phyloP scores from a whole-genome alignment of 2,888 invertebrate species.

The Branchellion lobata region DNA sequence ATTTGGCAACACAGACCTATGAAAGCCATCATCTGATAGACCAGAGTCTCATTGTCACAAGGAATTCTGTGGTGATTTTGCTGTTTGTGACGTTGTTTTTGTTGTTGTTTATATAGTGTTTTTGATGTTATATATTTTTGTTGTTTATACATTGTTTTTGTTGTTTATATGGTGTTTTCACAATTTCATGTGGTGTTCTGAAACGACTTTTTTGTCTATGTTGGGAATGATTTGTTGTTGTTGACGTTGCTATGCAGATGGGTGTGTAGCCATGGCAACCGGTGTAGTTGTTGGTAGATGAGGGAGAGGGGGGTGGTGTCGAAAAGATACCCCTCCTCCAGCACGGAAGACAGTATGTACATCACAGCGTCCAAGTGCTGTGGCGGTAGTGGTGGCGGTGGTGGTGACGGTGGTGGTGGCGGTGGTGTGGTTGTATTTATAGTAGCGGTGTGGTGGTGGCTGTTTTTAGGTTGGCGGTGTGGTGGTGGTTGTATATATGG shows the following conservation, averaged over 20 bases:
- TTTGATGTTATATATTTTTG: background rate
- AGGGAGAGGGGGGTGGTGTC: slow-evolving; percentile 67
- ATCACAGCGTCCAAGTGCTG: slow-evolving; percentile 70
- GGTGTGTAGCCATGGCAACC: too few relatives aligned
- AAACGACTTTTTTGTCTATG: background rate
- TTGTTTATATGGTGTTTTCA: background rate
- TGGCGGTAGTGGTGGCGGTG: background rate
- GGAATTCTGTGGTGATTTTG: slow-evolving; percentile 70
- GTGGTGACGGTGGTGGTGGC: background rate
- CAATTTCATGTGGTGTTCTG: background rate
- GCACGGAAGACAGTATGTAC: slow-evolving; percentile 68
- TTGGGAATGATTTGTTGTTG: too few relatives aligned
- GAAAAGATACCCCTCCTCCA: slow-evolving; percentile 67
- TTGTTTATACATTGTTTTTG: too few relatives aligned
- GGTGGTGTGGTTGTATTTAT: background rate
- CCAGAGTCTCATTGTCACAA: slow-evolving; percentile 68
- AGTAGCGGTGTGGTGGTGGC: too few relatives aligned
- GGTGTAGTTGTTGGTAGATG: slow-evolving; percentile 67
- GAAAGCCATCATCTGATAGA: slow-evolving; percentile 75
- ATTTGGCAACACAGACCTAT: slow-evolving; percentile 66
- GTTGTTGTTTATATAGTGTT: background rate
- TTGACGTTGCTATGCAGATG: background rate
- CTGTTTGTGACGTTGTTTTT: too few relatives aligned
- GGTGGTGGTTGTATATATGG: too few relatives aligned
- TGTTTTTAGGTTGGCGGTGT: too few relatives aligned